These are phyloP conservation scores for Euglossa dilemma DNA, from an alignment of 1,140 invertebrate genomes.

Conservation along the genomic window DNA sequence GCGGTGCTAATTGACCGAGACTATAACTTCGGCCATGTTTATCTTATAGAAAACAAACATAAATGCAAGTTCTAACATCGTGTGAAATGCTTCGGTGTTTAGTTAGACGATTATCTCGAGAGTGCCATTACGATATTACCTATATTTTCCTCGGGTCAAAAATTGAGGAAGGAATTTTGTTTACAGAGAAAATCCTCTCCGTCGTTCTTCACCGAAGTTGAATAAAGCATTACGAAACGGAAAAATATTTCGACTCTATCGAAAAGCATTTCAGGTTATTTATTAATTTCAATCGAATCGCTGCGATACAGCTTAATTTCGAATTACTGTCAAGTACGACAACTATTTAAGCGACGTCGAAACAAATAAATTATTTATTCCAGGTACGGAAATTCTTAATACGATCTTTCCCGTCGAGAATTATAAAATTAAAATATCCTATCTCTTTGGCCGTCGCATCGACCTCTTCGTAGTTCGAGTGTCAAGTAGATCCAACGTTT, in stretches of 20 bases:
- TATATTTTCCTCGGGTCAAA: slow-evolving; percentile 13
- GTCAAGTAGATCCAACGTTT: too few species aligned
- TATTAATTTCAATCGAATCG: too few species aligned
- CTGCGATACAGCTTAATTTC: too few species aligned
- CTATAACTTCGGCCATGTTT: slow-evolving; percentile 32
- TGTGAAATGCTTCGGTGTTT: slow-evolving; percentile 60
- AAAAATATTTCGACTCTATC: neutral
- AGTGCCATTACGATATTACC: slow-evolving; percentile 23
- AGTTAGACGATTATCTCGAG: slow-evolving; percentile 39
- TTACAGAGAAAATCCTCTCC: neutral
- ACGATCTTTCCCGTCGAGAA: too few species aligned
- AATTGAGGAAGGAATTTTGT: neutral
- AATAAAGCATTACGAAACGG: neutral
- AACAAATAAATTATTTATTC: too few species aligned
- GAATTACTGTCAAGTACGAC: too few species aligned
- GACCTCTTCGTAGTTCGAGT: too few species aligned
- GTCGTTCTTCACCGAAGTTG: neutral
- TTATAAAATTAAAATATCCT: too few species aligned
- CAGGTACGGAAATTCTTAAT: too few species aligned
- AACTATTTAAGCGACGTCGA: too few species aligned
- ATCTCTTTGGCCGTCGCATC: too few species aligned
- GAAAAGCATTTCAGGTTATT: too few species aligned
- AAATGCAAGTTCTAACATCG: slow-evolving; percentile 28
- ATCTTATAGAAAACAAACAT: slow-evolving; percentile 65
- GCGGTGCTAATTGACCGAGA: slow-evolving; percentile 56